Evolutionary conservation across 2,888 invertebrate species (phyloP), one percentile per base, ranked within the genome.

Genomic region (Leptarthrus brevirostris): DNA sequence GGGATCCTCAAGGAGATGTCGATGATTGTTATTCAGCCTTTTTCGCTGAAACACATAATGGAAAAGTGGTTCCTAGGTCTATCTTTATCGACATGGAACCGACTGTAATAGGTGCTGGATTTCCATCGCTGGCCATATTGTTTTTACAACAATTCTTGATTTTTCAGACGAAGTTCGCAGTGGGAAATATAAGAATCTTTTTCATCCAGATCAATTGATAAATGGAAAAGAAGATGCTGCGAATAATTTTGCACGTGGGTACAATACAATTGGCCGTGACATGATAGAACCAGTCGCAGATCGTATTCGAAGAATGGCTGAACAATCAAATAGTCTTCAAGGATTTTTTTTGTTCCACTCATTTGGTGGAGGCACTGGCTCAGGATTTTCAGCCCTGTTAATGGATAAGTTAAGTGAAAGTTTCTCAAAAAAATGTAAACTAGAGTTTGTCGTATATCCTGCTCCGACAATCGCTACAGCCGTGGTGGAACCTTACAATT

Each of bases 301-400:
- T 80, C 86, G 92, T 53, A 86, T 93, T 73, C 86, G 93, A 74
- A 93, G 92, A 82, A 85, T 93, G 78, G 88, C 93, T 1, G 94
- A 95, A 81, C 92, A 93, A 83, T 94, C 94, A 81, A 91, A 92
- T 49, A 92, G 93, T 2, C 86, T 91, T 44, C 89, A 93, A 87
- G 95, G 95, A 44, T 95, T 95, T 86, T 90, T 95, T 79, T 91
- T 96, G 74, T 96, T 95, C 85, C 96, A 96, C 83, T 94, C 94
- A 18, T 93, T 96, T 79, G 95, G 90, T 72, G 92, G 90, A 53
- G 93, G 94, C 71, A 94, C 93, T 30, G 94, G 93, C 40, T 93
- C 92, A 0, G 95, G 95, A 3, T 94, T 95, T 84, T 92, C 93
- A 0, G 92, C 94, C 0, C 87, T 94, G 34, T 86, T 95, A 44